A percentile compares a stretch with the other conserved stretches of the same genome.
These are phyloP conservation scores for Cristatella mucedo DNA, from an alignment of 2,888 invertebrate genomes.

Conservation along the genomic window DNA sequence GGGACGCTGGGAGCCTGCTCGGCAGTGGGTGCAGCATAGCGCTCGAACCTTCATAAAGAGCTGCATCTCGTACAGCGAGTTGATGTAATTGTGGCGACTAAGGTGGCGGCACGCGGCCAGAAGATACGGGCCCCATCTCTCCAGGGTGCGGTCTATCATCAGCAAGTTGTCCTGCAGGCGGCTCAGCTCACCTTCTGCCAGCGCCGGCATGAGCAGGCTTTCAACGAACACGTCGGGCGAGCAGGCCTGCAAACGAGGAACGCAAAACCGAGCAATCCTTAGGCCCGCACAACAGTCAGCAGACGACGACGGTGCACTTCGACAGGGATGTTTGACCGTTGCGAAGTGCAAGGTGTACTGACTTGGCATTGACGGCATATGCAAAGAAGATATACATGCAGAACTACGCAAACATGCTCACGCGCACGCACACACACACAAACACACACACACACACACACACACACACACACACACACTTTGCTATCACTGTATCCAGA, in stretches of 20 bases:
- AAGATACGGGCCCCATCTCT: conserved; percentile 28
- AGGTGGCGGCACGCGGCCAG: conserved; percentile 32
- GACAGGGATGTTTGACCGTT: no score
- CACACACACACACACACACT: neutral
- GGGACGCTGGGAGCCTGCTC: no score
- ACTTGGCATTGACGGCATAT: no score
- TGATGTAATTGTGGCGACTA: conserved; percentile 3
- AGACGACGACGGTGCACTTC: no score
- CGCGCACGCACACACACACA: no score
- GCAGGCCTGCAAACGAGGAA: conserved; percentile 24
- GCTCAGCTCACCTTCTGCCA: conserved; percentile 25
- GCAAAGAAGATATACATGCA: no score
- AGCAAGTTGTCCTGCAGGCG: conserved; percentile 28
- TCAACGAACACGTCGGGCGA: conserved; percentile 33
- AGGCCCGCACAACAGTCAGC: no score
- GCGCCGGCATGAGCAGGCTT: conserved; percentile 27
- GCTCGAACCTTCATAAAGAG: conserved; percentile 37
- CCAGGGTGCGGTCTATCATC: conserved; percentile 28
- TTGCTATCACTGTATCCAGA: neutral
- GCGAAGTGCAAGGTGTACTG: no score
- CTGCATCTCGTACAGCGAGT: conserved; percentile 35
- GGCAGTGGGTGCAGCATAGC: neutral
- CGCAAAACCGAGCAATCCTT: no score
- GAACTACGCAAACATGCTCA: no score
- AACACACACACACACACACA: conserved; percentile 2